Evolutionary conservation across 2,113 vertebrate genomes (phyloP).

Genomic region (Capra hircus): DNA sequence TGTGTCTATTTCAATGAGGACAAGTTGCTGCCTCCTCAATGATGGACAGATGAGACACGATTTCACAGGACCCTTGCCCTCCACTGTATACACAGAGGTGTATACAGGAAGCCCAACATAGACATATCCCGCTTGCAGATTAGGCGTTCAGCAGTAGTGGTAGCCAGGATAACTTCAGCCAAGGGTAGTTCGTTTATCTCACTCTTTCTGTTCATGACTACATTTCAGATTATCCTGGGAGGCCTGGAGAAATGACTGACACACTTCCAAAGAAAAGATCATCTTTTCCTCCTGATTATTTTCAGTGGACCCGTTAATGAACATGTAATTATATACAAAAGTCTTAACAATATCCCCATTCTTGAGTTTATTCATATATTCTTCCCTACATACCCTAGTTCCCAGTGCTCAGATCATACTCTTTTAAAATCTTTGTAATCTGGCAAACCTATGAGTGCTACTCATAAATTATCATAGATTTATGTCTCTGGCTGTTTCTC

Average conservation of each 20-base stretch:
- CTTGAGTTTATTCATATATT: background rate
- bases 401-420: background rate
- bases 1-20: background rate
- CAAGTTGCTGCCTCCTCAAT: background rate
- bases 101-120: background rate
- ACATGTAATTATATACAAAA: background rate
- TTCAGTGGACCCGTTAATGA: background rate
- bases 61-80: background rate
- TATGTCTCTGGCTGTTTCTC: background rate
- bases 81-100: background rate
- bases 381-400: background rate
- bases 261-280: background rate
- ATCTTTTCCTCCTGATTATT: background rate
- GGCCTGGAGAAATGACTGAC: no score
- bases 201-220: background rate
- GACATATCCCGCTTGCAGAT: fast-evolving
- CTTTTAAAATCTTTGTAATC: background rate
- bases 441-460: background rate
- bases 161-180: no score
- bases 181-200: background rate
- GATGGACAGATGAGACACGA: background rate
- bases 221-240: background rate
- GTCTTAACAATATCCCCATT: background rate
- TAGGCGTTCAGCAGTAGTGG: background rate
- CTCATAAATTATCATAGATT: background rate